These are phyloP conservation scores for Phytoseiulus persimilis DNA, from an alignment of 2,888 invertebrate genomes.

Conservation along the genomic window DNA sequence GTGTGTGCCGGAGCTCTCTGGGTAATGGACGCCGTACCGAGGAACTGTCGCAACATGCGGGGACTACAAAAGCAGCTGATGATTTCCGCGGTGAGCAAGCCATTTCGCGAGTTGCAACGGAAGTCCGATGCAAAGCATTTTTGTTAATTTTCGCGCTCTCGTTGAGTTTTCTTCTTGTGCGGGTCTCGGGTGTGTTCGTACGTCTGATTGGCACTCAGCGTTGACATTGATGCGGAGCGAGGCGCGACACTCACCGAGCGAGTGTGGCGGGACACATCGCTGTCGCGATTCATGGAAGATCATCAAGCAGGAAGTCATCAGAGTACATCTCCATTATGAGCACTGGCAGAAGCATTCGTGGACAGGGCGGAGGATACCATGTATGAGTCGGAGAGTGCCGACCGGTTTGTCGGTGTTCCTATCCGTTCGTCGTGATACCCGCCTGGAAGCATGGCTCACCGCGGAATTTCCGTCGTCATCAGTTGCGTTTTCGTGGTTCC, in stretches of 20 bases:
- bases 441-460: background rate
- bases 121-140: background rate
- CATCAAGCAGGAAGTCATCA: background rate
- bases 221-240: background rate
- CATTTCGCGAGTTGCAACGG: background rate
- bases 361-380: background rate
- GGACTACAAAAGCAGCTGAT: background rate
- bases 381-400: background rate
- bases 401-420: background rate
- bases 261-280: background rate
- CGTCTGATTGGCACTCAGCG: background rate
- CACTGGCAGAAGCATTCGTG: background rate
- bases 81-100: background rate
- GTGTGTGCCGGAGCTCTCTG: too few species aligned
- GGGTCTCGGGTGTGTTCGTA: background rate
- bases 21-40: too few species aligned
- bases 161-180: background rate
- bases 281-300: background rate
- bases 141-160: background rate
- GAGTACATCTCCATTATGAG: conserved; percentile 5
- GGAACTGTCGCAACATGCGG: too few species aligned
- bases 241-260: background rate
- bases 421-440: background rate
- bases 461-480: background rate
- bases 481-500: background rate